Base-by-base conservation (phyloP, 2,888 invertebrate genomes). In the Lithophane ornitopus region DNA sequence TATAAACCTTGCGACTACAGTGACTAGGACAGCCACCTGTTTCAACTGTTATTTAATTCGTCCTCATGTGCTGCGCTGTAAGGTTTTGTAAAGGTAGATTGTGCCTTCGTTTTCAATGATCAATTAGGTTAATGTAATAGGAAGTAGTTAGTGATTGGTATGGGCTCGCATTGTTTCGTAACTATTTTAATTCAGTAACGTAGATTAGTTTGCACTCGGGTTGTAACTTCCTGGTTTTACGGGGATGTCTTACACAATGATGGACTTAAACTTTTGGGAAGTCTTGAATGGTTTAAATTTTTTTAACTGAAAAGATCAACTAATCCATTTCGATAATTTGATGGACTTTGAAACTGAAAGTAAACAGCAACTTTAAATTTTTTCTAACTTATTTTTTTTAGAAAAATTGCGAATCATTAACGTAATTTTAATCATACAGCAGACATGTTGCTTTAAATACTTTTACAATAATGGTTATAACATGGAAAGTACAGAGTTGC, bases 101-200 rank as follows among this genome's bases (percentile, higher is more conserved):
- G 34, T 58, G 65, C 69, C 39, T 69, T 65, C 26, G 59, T 66
- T 69, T 41, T 65, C 68, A 81, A 54, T 66, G 69, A 73, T 70
- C 70, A 79, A 84, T 85, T 85, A 82, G 74, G 74, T 59, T 84
- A 82, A 84, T 82, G 82, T 74, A 62, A 68, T 70, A 65, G 75
- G 41, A 11, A 44, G 63, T 76, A 78, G 65, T 65, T 78, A 69
- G 75, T 70, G 75, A 81, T 85, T 44, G 66, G 77, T 61, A 65
- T 16, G 81, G 67, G 28, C 52, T n/a, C 65, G 67, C 66, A 74
- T 68, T 77, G 75, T 74, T 70, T 61, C 56, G 54, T 65, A 78
- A 73, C 67, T 75, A 75, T 81, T 78, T 79, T 72, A 81, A 74
- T 79, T 56, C 61, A 39, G 70, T 74, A 71, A 81, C 80, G 73